phyloP scores from a whole-genome alignment of 1,140 invertebrate species.

The Lanistes nyassanus region DNA sequence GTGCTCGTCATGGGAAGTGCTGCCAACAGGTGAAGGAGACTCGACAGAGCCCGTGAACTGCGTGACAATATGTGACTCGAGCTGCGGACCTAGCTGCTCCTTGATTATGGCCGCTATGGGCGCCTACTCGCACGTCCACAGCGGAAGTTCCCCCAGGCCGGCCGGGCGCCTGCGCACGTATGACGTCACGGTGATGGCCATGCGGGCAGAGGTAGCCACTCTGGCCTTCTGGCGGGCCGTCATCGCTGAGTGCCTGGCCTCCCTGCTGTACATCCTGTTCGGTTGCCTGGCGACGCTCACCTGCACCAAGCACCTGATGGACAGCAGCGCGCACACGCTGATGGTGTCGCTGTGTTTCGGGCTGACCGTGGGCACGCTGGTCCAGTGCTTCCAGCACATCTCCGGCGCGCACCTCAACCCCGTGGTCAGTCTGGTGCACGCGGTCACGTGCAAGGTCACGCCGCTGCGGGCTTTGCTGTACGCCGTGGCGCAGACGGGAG shows the following conservation, averaged over 20 bases:
- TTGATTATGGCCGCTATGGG: neutral
- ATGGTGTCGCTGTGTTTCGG: slow-evolving; percentile 65
- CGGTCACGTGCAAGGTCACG: slow-evolving; percentile 78
- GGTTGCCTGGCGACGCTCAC: slow-evolving; percentile 12
- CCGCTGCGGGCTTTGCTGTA: slow-evolving; percentile 75
- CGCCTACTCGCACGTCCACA: slow-evolving; percentile 11
- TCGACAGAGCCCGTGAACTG: neutral
- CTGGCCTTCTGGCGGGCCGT: slow-evolving; percentile 17
- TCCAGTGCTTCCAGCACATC: slow-evolving; percentile 37
- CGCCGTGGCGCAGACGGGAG: slow-evolving; percentile 32
- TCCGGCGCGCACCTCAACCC: slow-evolving; percentile 48
- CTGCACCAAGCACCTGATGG: neutral
- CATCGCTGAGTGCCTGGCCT: slow-evolving; percentile 16
- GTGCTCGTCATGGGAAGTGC: too few species aligned
- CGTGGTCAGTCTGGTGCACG: slow-evolving; percentile 38
- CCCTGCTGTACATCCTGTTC: slow-evolving; percentile 12
- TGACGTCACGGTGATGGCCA: slow-evolving; percentile 11
- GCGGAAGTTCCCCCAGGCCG: neutral
- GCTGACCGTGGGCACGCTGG: slow-evolving; percentile 80
- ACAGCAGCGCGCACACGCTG: slow-evolving; percentile 8
- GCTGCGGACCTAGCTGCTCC: neutral
- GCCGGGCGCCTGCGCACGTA: neutral
- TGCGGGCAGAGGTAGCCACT: slow-evolving; percentile 2
- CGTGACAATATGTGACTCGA: neutral
- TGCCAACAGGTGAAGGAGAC: too few species aligned